phyloP scores from a whole-genome alignment of 2,113 vertebrate genomes.

The human region GRCh38 chr14:44112001-44112500 shows the following conservation, averaged over 20 bases:
- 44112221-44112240: neutral
- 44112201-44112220: neutral
- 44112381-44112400: neutral
- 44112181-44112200: neutral
- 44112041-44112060: neutral
- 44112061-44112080: slow-evolving; percentile 15
- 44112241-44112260: neutral
- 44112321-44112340: neutral
- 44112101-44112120: neutral
- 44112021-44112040: neutral
- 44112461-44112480: neutral
- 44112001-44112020: neutral
- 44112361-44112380: slow-evolving; percentile 21
- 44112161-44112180: neutral
- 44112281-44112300: neutral
- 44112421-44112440: neutral
- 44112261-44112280: neutral
- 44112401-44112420: neutral
- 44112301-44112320: neutral
- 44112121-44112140: neutral
- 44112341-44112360: neutral
- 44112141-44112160: slow-evolving; percentile 37
- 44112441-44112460: neutral
- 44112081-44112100: neutral
- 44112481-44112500: slow-evolving; percentile 22